phyloP scores from a whole-genome alignment of 1,140 invertebrate genomes.

The Protaetia brevitarsis region DNA sequence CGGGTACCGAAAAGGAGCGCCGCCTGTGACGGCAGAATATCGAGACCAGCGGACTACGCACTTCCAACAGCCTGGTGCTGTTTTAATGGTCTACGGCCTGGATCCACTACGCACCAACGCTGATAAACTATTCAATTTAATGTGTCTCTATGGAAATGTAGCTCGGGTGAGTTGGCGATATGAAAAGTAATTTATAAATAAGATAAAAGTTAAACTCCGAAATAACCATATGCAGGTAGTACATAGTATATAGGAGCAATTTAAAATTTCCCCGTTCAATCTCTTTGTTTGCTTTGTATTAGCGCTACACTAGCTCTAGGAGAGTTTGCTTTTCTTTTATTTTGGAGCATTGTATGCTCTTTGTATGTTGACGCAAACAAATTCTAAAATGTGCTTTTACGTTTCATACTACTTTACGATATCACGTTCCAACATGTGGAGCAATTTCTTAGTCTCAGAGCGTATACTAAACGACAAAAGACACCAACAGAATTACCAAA shows the following conservation, averaged over 20 bases:
- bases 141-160: conserved; percentile 98
- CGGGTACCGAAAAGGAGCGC: conserved; percentile 42
- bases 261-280: neutral
- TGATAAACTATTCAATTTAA: conserved; percentile 96
- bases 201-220: neutral
- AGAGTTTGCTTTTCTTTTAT: too few relatives aligned
- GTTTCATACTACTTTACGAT: too few relatives aligned
- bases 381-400: too few relatives aligned
- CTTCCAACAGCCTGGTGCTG: conserved; percentile 72
- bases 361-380: too few relatives aligned
- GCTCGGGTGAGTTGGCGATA: conserved; percentile 72
- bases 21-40: conserved; percentile 32
- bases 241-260: neutral
- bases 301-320: too few relatives aligned
- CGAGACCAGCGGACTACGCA: conserved; percentile 42
- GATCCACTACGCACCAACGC: conserved; percentile 91
- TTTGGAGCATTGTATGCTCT: too few relatives aligned
- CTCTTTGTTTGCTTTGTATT: neutral
- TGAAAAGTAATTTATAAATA: conserved; percentile 2
- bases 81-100: conserved; percentile 98
- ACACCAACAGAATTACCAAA: too few relatives aligned
- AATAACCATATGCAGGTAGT: neutral
- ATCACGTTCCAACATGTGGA: too few relatives aligned
- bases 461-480: too few relatives aligned
- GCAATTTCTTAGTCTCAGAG: too few relatives aligned